A percentile compares a stretch with the other conserved stretches of the same genome.
phyloP scores from a whole-genome alignment of 2,797 vertebrate species.

The Typhlichthys subterraneus region DNA sequence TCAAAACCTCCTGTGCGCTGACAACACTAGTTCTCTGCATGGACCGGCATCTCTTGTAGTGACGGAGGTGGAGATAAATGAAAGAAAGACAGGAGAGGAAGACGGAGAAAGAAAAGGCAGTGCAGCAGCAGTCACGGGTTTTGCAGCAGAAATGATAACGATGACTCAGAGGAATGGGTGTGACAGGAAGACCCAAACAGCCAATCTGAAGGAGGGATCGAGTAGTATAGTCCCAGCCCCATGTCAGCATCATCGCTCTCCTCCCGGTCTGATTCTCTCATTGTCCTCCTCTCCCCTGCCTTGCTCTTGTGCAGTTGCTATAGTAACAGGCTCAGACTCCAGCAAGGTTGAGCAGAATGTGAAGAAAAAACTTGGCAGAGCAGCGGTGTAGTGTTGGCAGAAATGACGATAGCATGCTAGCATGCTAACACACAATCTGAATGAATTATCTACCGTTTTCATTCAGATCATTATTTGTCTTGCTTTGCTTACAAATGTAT shows the following conservation, averaged over 20 bases:
- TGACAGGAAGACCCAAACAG: conserved; percentile 58
- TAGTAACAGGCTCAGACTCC: conserved; percentile 82
- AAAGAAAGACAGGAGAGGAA: conserved; percentile 20
- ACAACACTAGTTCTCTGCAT: conserved; percentile 47
- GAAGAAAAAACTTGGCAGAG: conserved; percentile 38
- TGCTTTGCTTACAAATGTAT: no score
- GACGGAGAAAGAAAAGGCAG: conserved; percentile 7
- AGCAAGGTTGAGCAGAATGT: conserved; percentile 50
- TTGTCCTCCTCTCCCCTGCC: conserved; percentile 67
- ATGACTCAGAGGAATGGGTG: conserved; percentile 74
- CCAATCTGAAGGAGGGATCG: conserved; percentile 82
- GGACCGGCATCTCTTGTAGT: conserved; percentile 71
- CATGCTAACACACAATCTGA: conserved; percentile 26
- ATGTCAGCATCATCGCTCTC: conserved; percentile 66
- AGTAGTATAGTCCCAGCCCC: conserved; percentile 59
- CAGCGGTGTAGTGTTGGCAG: conserved; percentile 54
- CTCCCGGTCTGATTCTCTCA: conserved; percentile 33
- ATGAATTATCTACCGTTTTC: conserved; percentile 14
- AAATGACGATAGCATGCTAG: conserved; percentile 51
- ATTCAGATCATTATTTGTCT: neutral
- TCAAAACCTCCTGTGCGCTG: conserved; percentile 29
- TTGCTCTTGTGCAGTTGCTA: conserved; percentile 88
- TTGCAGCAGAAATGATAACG: conserved; percentile 72
- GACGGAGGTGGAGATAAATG: conserved; percentile 46
- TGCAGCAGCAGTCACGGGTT: conserved; percentile 70